phyloP scores from a whole-genome alignment of 2,888 invertebrate species.

The Polydesmus complanatus region DNA sequence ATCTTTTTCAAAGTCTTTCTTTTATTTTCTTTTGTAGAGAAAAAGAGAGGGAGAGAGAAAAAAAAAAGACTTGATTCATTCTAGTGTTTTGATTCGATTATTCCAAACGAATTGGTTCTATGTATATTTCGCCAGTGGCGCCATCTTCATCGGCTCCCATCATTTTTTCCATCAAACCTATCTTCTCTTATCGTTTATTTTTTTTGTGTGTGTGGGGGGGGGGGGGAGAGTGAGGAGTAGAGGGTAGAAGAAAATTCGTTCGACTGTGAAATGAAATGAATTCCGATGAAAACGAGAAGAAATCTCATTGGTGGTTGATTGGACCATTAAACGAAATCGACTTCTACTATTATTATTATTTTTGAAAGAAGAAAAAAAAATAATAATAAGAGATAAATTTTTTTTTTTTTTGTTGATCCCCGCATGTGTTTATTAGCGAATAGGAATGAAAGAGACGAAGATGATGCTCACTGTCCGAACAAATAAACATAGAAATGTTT shows the following conservation, averaged over 20 bases:
- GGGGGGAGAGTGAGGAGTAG: too few relatives aligned
- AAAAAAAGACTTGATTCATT: not conserved
- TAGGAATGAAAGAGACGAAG: too few relatives aligned
- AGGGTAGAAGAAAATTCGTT: not conserved
- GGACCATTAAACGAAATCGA: not conserved
- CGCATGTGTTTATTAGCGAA: too few relatives aligned
- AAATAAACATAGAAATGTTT: too few relatives aligned
- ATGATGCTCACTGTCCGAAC: too few relatives aligned
- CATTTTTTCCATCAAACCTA: not conserved
- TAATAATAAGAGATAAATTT: too few relatives aligned
- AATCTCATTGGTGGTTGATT: not conserved
- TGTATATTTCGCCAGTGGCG: not conserved
- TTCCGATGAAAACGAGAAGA: not conserved
- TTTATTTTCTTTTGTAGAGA: too few relatives aligned
- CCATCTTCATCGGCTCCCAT: not conserved
- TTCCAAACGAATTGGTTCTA: not conserved
- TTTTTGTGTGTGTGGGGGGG: not conserved
- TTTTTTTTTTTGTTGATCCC: not conserved
- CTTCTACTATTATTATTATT: too few relatives aligned
- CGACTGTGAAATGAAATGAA: not conserved
- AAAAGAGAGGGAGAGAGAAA: too few relatives aligned
- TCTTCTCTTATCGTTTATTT: too few relatives aligned
- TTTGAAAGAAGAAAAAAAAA: too few relatives aligned
- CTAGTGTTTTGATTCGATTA: not conserved
- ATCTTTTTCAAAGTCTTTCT: too few relatives aligned